phyloP scores from a whole-genome alignment of 2,888 invertebrate genomes.

The Sphaerophoria rueppellii region DNA sequence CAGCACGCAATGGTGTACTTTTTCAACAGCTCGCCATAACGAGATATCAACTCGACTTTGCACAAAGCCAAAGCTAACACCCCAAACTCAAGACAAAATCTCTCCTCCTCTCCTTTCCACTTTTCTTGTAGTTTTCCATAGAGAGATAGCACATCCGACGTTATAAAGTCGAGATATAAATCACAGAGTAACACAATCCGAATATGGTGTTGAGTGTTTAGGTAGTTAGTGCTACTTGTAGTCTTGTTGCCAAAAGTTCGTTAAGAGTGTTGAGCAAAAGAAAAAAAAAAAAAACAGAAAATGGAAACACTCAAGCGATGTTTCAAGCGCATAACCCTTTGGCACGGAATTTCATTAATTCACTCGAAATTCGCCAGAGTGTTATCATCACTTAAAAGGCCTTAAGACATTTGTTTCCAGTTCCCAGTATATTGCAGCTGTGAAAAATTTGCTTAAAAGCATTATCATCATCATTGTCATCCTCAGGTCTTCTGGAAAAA shows the following conservation, averaged over 20 bases:
- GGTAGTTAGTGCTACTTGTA: background rate
- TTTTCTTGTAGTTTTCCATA: conserved; percentile 9
- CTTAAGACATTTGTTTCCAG: background rate
- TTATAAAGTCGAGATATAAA: conserved; percentile 43
- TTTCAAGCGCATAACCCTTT: conserved; percentile 40
- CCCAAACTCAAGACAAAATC: background rate
- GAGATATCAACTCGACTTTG: conserved; percentile 23
- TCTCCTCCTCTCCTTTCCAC: background rate
- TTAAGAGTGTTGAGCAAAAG: conserved; percentile 10
- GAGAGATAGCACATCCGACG: conserved; percentile 13
- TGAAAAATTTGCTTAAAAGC: background rate
- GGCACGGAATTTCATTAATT: conserved; percentile 37
- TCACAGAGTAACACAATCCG: background rate
- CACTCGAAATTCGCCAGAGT: conserved; percentile 13
- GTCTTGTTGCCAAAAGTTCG: conserved; percentile 39
- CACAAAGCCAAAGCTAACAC: conserved; percentile 30
- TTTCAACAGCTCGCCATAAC: conserved; percentile 18
- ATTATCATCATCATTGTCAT: conserved; percentile 29
- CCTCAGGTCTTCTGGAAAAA: background rate
- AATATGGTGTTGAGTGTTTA: background rate
- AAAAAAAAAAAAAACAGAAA: background rate
- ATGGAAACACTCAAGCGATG: conserved; percentile 6
- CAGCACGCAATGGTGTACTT: conserved; percentile 49
- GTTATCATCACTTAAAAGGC: conserved; percentile 22
- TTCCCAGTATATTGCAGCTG: background rate